Percentiles rank a stretch among this genome's conserved stretches.
Conservation (phyloP, 2,888 invertebrate genomes). For the Tolmerus cingulatus region DNA sequence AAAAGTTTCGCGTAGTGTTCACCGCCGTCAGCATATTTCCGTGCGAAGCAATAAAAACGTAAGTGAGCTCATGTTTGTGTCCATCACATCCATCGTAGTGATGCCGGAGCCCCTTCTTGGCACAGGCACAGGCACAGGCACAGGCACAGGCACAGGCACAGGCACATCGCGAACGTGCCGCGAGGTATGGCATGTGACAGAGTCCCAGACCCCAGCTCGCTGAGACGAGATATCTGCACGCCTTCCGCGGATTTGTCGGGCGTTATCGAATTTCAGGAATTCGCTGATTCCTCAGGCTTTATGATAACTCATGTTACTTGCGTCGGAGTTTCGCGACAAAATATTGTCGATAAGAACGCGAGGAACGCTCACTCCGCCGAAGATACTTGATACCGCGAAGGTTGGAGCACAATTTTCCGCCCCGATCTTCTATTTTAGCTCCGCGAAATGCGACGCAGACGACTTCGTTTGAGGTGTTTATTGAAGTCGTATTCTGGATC, state of each 20-base stretch:
- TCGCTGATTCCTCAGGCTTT: conserved; percentile 6
- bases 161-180: background rate
- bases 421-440: background rate
- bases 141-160: background rate
- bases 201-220: background rate
- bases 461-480: background rate
- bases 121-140: background rate
- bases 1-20: background rate
- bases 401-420: background rate
- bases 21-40: conserved; percentile 13
- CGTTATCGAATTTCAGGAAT: conserved; percentile 27
- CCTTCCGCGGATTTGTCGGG: background rate
- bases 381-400: conserved; percentile 15
- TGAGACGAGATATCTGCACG: background rate
- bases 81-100: background rate
- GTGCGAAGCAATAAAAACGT: conserved; percentile 9
- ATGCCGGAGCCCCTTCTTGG: background rate
- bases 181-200: background rate
- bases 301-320: conserved; percentile 6
- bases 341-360: background rate
- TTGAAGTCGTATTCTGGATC: background rate
- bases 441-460: background rate
- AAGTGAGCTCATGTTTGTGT: background rate
- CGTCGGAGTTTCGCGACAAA: background rate
- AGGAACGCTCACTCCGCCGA: background rate